Percentiles rank a stretch among this genome's conserved stretches.
Evolutionary conservation across 2,888 invertebrate genomes (phyloP).

Genomic region (Ptilodon capucinus): DNA sequence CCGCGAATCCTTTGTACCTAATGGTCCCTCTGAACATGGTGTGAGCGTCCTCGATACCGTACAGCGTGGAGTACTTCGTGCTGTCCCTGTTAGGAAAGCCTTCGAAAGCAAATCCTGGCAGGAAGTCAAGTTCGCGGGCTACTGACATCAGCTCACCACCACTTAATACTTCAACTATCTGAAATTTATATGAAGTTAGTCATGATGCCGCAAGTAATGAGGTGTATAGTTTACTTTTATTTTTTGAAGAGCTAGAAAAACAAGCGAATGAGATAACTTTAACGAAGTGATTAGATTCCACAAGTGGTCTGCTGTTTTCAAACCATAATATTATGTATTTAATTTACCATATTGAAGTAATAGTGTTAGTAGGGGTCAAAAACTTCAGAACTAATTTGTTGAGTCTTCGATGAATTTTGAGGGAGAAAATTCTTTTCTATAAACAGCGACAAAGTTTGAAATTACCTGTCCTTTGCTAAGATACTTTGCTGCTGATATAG

Average conservation of each 20-base stretch:
- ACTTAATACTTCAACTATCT: conserved; percentile 93
- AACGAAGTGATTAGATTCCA: too few species aligned
- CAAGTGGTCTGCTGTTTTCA: too few species aligned
- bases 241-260: too few species aligned
- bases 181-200: conserved; percentile 1
- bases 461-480: conserved; percentile 90
- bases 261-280: too few species aligned
- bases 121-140: conserved; percentile 90
- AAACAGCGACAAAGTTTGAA: too few species aligned
- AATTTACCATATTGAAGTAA: too few species aligned
- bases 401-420: too few species aligned
- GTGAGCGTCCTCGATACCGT: conserved; percentile 93
- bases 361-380: too few species aligned
- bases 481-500: conserved; percentile 94
- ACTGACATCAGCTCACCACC: conserved; percentile 95
- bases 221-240: too few species aligned
- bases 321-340: too few species aligned
- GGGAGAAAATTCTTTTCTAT: too few species aligned
- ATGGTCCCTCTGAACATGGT: conserved; percentile 97
- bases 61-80: conserved; percentile 91
- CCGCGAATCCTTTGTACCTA: conserved; percentile 94
- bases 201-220: not conserved
- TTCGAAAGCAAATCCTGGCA: conserved; percentile 98
- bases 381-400: too few species aligned
- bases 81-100: conserved; percentile 99